Evolutionary conservation across 2,113 vertebrate species (phyloP).

Genomic region (Osmerus eperlanus): DNA sequence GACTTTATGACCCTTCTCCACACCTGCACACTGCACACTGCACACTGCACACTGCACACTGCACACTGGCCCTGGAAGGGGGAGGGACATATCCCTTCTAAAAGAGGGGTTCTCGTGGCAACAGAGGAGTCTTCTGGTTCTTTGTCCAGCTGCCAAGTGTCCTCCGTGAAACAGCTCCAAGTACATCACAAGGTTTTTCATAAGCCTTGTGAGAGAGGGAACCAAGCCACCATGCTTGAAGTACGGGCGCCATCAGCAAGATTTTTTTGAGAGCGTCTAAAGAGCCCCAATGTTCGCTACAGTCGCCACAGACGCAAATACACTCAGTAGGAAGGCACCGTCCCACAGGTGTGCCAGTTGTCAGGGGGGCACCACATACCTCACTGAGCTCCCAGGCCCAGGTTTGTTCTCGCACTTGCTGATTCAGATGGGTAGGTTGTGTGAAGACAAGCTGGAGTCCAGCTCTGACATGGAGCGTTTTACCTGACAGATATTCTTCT

Average conservation of each 20-base stretch:
- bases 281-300: neutral
- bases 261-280: neutral
- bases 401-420: conserved; percentile 9
- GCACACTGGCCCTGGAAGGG: neutral
- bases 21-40: neutral
- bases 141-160: neutral
- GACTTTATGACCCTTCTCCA: neutral
- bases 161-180: neutral
- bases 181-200: too few species aligned
- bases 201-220: too few species aligned
- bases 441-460: neutral
- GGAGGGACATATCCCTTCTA: neutral
- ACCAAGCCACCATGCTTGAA: too few species aligned
- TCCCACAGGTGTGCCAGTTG: conserved; percentile 34
- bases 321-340: neutral
- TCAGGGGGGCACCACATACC: conserved; percentile 46
- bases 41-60: too few species aligned
- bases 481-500: neutral
- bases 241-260: too few species aligned
- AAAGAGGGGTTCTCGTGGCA: neutral
- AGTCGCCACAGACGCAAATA: neutral
- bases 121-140: neutral
- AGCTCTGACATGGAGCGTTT: neutral
- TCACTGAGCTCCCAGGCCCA: conserved; percentile 31
- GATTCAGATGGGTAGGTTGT: conserved; percentile 15